Percentiles rank a stretch among this genome's conserved stretches.
phyloP scores from a whole-genome alignment of 2,797 vertebrate genomes.

The Mormyrops boulengeri region DNA sequence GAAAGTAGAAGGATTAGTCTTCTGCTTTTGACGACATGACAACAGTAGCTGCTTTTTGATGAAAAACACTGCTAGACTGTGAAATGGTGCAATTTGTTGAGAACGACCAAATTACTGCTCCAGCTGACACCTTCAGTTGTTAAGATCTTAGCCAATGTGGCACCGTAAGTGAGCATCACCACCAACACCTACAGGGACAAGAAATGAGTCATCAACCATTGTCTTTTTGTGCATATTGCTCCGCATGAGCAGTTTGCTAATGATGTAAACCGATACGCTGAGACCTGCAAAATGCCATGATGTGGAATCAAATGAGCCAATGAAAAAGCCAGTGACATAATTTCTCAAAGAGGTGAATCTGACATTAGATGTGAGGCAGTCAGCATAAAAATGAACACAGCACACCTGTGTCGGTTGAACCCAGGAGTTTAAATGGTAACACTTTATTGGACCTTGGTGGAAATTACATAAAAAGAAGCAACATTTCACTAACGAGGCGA shows the following conservation, averaged over 20 bases:
- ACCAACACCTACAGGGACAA: not conserved
- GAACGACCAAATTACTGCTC: not conserved
- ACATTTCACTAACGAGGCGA: not conserved
- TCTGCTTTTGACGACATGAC: not conserved
- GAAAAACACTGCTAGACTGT: not conserved
- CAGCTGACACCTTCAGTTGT: not conserved
- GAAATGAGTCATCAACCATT: not conserved
- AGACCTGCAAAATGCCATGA: not conserved
- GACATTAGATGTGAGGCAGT: not conserved
- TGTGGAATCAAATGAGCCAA: not conserved
- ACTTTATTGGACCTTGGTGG: not conserved
- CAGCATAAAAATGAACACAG: not conserved
- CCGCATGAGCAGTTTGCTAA: not conserved
- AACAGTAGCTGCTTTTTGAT: not conserved
- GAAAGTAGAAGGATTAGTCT: not conserved
- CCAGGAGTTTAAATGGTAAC: not conserved
- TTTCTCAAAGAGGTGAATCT: not conserved
- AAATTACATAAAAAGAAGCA: slow-evolving; percentile 8
- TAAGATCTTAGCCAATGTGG: not conserved
- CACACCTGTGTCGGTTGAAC: not conserved
- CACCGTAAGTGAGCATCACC: not conserved
- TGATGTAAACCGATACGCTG: not conserved
- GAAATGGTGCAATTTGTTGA: not conserved
- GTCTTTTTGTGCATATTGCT: not conserved
- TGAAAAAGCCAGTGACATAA: not conserved